Percentiles rank a stretch among this genome's conserved stretches.
Conservation (phyloP, 1,140 invertebrate species). For the Artemia franciscana region DNA sequence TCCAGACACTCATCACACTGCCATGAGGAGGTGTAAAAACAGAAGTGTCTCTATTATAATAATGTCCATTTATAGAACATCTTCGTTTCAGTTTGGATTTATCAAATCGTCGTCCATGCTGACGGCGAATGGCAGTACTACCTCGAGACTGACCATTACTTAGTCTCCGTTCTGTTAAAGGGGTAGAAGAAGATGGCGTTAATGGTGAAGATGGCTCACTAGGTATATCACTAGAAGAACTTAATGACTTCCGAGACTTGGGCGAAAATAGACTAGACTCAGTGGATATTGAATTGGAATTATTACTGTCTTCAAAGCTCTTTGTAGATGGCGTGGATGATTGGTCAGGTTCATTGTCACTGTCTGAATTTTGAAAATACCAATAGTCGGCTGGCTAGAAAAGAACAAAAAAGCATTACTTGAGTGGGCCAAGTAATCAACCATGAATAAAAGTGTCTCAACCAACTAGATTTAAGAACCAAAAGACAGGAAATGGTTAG, state of each 20-base stretch:
- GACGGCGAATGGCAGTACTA: conserved; percentile 37
- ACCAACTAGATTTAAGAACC: too few species aligned
- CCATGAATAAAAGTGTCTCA: too few species aligned
- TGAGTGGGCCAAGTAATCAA: too few species aligned
- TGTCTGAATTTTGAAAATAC: neutral
- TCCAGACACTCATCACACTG: conserved; percentile 62
- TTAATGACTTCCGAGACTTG: too few species aligned
- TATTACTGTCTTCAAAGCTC: too few species aligned
- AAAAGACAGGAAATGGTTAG: too few species aligned
- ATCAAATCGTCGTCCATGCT: conserved; percentile 34
- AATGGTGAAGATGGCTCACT: too few species aligned
- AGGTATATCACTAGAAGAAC: too few species aligned
- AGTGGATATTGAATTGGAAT: too few species aligned
- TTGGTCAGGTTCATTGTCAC: neutral
- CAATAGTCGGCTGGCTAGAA: neutral
- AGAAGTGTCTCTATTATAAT: conserved; percentile 64
- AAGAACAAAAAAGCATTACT: too few species aligned
- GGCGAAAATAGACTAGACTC: too few species aligned
- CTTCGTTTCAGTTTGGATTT: conserved; percentile 41
- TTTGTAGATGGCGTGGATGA: too few species aligned
- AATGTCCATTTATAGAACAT: conserved; percentile 69
- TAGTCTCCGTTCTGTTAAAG: neutral
- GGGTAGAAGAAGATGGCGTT: neutral
- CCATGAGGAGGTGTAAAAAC: conserved; percentile 59
- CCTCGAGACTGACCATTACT: neutral